Evolutionary conservation across 2,113 vertebrate species (phyloP).

Genomic region (Python bivittatus): DNA sequence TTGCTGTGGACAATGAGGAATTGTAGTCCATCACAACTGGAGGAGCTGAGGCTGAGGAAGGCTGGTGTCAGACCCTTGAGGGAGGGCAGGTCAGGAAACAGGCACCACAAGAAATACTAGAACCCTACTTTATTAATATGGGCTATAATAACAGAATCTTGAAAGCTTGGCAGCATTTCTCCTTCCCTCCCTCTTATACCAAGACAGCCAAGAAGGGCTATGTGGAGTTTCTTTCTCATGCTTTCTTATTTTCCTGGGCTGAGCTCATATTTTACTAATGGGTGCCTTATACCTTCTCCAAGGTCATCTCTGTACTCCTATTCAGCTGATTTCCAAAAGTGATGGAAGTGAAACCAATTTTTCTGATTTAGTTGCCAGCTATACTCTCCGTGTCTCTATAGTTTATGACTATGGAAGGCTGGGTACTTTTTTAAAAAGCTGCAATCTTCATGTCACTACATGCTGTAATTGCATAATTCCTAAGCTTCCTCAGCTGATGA

Average conservation of each 20-base stretch:
- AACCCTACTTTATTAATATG: not conserved
- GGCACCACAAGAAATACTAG: not conserved
- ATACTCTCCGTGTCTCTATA: not conserved
- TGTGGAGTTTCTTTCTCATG: not conserved
- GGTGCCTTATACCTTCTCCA: not conserved
- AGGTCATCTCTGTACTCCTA: not conserved
- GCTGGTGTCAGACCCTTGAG: not conserved
- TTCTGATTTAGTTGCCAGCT: not conserved
- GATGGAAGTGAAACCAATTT: not conserved
- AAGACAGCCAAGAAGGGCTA: not conserved
- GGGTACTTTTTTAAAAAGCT: too few species aligned
- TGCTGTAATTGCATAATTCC: not conserved
- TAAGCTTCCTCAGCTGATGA: conserved; percentile 8
- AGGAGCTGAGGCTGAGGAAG: not conserved
- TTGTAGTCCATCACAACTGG: not conserved
- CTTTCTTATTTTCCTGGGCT: not conserved
- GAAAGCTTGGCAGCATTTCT: not conserved
- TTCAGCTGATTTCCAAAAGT: not conserved
- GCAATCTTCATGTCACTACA: not conserved
- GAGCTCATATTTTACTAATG: not conserved
- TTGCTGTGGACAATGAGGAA: not conserved
- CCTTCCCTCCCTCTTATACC: not conserved
- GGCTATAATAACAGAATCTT: not conserved
- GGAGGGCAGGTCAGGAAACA: not conserved
- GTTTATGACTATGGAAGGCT: not conserved